Evolutionary conservation across 92 coral and sea anemone genomes (phyloP).

Genomic region (Palythoa grandis): DNA sequence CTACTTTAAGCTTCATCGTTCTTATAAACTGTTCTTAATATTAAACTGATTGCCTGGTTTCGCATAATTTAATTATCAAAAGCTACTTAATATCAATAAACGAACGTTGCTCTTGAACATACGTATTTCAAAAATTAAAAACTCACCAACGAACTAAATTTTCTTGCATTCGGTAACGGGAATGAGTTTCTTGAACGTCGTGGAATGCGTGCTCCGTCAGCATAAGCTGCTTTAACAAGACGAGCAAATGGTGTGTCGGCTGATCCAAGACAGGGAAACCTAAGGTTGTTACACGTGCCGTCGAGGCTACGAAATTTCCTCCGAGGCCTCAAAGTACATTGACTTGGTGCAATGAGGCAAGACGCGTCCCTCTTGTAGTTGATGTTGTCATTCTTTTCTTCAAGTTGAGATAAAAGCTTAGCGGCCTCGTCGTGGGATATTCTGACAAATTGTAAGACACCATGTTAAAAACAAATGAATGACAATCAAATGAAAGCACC

Average conservation of each 20-base stretch:
- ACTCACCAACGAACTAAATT: neutral
- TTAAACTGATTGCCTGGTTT: too few relatives aligned
- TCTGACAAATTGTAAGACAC: neutral
- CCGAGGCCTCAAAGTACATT: neutral
- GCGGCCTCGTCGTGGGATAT: neutral
- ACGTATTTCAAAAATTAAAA: too few relatives aligned
- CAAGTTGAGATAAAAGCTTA: neutral
- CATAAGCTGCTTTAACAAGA: neutral
- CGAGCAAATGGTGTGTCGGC: slow-evolving; percentile 48
- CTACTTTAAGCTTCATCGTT: too few relatives aligned
- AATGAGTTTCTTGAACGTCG: neutral
- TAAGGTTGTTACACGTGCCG: slow-evolving; percentile 51
- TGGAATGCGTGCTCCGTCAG: neutral
- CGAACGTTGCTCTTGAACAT: too few relatives aligned
- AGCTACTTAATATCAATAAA: too few relatives aligned
- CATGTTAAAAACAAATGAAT: neutral
- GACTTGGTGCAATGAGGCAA: neutral
- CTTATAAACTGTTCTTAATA: too few relatives aligned
- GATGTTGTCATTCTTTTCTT: neutral
- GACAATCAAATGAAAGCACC: too few relatives aligned
- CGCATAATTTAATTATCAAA: too few relatives aligned
- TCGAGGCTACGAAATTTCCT: slow-evolving; percentile 18
- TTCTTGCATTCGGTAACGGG: neutral
- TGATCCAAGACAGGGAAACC: slow-evolving; percentile 21
- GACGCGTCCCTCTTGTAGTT: neutral